Evolutionary conservation across 2,888 invertebrate species (phyloP).

Genomic region (Philhelius pedissequus): DNA sequence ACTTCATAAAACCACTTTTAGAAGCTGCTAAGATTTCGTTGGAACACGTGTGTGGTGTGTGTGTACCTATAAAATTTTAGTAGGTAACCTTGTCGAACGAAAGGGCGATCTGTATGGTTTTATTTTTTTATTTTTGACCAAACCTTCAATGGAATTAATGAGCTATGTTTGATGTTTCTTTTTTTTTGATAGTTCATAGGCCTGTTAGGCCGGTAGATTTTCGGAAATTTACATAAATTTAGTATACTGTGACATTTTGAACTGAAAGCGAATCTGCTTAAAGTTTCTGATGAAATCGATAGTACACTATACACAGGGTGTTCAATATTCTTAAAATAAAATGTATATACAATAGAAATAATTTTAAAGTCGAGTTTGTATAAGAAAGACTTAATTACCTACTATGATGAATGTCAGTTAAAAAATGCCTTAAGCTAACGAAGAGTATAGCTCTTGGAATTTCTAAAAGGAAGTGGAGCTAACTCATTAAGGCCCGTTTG

Average conservation of each 20-base stretch:
- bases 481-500: no score
- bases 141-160: not conserved
- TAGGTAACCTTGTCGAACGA: conserved; percentile 32
- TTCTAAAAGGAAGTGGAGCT: no score
- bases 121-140: not conserved
- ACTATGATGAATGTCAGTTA: no score
- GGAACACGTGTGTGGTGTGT: conserved; percentile 21
- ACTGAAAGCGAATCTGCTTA: not conserved
- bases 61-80: conserved; percentile 2
- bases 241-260: not conserved
- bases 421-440: no score
- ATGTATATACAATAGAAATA: no score
- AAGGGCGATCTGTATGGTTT: conserved; percentile 11
- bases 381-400: no score
- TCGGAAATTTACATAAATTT: not conserved
- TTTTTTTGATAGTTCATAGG: conserved; percentile 1
- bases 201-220: not conserved
- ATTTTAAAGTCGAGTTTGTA: no score
- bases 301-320: not conserved
- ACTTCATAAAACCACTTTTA: not conserved
- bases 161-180: not conserved
- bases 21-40: not conserved
- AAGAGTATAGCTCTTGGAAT: no score
- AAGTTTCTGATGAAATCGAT: not conserved
- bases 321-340: not conserved